A percentile compares a stretch with the other conserved stretches of the same genome.
phyloP scores from a whole-genome alignment of 2,797 vertebrate genomes.

The Cephalopachus bancanus region DNA sequence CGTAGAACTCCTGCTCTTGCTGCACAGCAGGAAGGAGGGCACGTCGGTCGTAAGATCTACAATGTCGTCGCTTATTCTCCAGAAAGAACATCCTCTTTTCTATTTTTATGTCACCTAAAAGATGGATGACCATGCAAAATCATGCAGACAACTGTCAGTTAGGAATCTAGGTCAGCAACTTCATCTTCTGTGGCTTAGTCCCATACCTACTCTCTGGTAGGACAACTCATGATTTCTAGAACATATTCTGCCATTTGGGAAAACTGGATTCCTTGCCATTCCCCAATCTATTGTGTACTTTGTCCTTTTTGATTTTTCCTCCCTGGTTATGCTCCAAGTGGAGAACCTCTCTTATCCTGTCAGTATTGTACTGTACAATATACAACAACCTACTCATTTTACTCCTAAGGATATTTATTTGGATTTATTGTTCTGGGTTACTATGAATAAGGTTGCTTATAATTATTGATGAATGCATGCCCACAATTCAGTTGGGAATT shows the following conservation, averaged over 20 bases:
- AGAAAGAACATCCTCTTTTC: constrained; percentile 97
- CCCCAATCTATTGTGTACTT: not conserved
- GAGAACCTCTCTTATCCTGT: not conserved
- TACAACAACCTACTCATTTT: not conserved
- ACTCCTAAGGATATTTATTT: not conserved
- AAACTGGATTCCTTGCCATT: not conserved
- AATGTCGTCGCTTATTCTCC: constrained; percentile 96
- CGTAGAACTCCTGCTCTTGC: constrained; percentile 95
- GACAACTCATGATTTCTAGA: not conserved
- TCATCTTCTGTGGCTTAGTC: not conserved
- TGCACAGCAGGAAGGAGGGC: constrained; percentile 93
- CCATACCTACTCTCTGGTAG: accelerated
- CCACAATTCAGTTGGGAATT: not conserved
- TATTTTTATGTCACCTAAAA: constrained; percentile 90
- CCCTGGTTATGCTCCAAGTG: not conserved
- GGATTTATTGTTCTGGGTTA: not conserved
- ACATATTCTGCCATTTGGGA: not conserved
- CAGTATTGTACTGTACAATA: not conserved
- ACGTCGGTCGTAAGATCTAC: constrained; percentile 90
- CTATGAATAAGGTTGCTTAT: not conserved
- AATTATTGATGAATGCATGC: not conserved
- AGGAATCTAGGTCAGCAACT: not conserved
- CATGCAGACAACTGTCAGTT: not conserved
- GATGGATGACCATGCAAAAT: constrained; percentile 42
- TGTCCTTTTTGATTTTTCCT: not conserved